phyloP scores from a whole-genome alignment of 2,888 invertebrate genomes.

The Drosophila monieri region DNA sequence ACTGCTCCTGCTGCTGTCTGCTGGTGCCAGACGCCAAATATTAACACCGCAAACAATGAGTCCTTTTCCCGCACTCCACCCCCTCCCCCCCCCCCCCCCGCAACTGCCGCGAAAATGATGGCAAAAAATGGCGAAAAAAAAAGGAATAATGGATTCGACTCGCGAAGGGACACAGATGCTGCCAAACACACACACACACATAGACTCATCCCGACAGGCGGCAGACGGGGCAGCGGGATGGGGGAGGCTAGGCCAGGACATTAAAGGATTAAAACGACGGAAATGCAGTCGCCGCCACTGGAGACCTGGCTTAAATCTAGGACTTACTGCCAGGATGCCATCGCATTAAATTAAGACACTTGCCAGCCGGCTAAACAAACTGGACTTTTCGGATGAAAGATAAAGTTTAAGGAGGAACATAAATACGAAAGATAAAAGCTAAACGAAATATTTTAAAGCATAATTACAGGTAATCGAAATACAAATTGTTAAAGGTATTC shows the following conservation, averaged over 20 bases:
- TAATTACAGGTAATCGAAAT: too few relatives aligned
- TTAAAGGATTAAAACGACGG: slow-evolving; percentile 57
- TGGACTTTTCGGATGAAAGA: background rate
- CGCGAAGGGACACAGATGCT: slow-evolving; percentile 36
- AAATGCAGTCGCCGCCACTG: slow-evolving; percentile 36
- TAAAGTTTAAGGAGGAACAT: background rate
- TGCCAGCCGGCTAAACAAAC: background rate
- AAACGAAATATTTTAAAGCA: too few relatives aligned
- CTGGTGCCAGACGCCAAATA: slow-evolving; percentile 75
- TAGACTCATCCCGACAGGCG: slow-evolving; percentile 9
- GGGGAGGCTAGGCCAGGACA: slow-evolving; percentile 16
- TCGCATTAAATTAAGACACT: slow-evolving; percentile 14
- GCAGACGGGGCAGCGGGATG: slow-evolving; percentile 16
- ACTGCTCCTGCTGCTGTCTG: slow-evolving; percentile 23
- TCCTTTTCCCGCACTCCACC: slow-evolving; percentile 22
- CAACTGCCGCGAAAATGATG: slow-evolving; percentile 44
- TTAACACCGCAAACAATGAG: slow-evolving; percentile 75
- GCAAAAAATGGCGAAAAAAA: slow-evolving; percentile 31
- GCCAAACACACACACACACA: slow-evolving; percentile 15
- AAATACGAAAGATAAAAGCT: too few relatives aligned
- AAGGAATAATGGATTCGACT: slow-evolving; percentile 39
- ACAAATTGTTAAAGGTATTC: too few relatives aligned
- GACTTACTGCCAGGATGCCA: slow-evolving; percentile 10
- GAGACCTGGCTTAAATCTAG: slow-evolving; percentile 24
- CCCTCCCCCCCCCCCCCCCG: slow-evolving; percentile 7